Base-by-base conservation (phyloP, 1,140 invertebrate species). In the Lordiphosa mommai region DNA sequence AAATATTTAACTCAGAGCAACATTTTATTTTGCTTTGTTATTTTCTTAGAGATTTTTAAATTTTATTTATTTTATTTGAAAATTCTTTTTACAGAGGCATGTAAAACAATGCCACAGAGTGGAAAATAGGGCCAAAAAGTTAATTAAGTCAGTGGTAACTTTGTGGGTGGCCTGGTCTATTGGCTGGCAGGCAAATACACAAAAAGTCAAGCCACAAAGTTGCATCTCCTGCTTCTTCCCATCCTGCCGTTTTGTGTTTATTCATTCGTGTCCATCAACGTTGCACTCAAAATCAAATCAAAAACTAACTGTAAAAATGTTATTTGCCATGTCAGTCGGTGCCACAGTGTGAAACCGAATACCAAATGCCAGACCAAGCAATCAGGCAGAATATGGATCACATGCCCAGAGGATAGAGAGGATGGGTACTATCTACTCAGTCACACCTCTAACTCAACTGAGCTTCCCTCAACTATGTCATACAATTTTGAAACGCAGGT, bases 261-360 rank as follows among this genome's bases (percentile, higher is more conserved):
- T 6, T 13, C 3, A 37, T 38, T 12, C 16, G 23, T 27, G 41
- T 36, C 46, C 63, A 60, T 47, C 56, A 71, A 56, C 63, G 40
- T 59, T 29, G 46, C 67, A 67, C 58, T 77, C 67, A 77, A 74
- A 73, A 74, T 82, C 76, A 57, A 82, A 72, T 79, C 73, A 69
- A 55, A 65, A 36, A 32, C 49, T 20, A 49, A 74, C 60, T 76
- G 71, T 49, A 68, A 74, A 82, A 71, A 49, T 48, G 61, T 58
- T 82, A 52, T 77, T 68, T 77, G 67, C 73, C 14, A 41, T 72
- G 69, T 47, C 44, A 43, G 14, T 27, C 27, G 9, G 8, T 13
- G n/a, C 8, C 41, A 41, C 52, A 41, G 43, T 55, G 59, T 68
- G 43, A 65, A 71, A 67, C 56, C 52, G 38, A 76, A 76, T 59